Conservation (phyloP, 2,113 vertebrate species). For the Pelecanoides urinatrix region DNA sequence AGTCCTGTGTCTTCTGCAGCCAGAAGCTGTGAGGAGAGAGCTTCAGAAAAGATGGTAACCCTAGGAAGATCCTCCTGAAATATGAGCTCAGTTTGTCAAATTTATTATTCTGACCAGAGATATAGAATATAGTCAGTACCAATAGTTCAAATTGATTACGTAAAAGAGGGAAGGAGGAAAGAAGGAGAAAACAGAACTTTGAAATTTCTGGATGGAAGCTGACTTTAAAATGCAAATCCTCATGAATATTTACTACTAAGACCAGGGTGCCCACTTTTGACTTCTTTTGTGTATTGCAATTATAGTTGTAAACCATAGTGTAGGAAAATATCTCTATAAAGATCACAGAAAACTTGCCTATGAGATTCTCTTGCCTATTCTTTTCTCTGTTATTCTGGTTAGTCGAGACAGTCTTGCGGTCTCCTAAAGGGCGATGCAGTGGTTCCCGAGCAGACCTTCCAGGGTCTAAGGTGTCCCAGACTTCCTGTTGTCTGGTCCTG, state of each 20-base stretch:
- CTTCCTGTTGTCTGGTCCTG: background rate
- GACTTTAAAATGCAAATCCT: background rate
- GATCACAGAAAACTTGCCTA: background rate
- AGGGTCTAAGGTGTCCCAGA: background rate
- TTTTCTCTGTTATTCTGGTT: background rate
- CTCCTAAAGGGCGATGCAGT: background rate
- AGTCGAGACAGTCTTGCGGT: background rate
- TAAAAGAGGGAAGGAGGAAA: background rate
- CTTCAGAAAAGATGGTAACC: background rate
- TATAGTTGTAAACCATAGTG: background rate
- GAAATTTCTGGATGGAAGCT: background rate
- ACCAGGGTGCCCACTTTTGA: background rate
- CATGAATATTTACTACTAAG: background rate
- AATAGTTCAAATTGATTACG: fast-evolving
- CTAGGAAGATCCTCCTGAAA: background rate
- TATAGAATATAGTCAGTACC: background rate
- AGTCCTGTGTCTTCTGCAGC: background rate
- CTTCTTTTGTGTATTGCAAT: background rate
- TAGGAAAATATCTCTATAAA: background rate
- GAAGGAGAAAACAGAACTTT: background rate
- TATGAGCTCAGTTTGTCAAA: background rate
- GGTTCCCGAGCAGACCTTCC: background rate
- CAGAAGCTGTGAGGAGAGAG: background rate
- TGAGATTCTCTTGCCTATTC: background rate
- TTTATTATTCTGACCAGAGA: background rate